Evolutionary conservation across 1,140 invertebrate genomes (phyloP), one percentile per base, ranked within the genome.

Genomic region (Zaprionus ornatus): DNA sequence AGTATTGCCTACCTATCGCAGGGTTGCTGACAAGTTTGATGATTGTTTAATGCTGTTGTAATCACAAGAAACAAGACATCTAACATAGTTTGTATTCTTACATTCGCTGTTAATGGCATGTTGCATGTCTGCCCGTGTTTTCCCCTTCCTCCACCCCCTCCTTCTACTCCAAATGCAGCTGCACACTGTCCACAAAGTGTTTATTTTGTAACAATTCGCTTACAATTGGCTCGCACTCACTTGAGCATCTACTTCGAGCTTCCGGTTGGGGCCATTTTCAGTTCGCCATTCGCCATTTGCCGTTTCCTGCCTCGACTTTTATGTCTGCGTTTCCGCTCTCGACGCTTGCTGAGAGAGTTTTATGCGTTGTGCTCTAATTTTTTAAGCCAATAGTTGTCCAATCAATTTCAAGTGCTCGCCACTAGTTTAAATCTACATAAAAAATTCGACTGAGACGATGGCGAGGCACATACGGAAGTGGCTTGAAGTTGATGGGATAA

Each of bases 381-480:
- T 81, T 76, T 76, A 78, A 86, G 71, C 78, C 81, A 80, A 88
- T 88, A 88, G 69, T 90, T 88, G 69, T 90, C 80, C 85, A 90
- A 88, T 90, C 85, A 88, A 88, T 82, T 90, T 90, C 79, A 76
- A 85, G 85, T 77, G 72, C 54, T 79, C 55, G 72, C 79, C 78
- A 80, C 73, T 83, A 88, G 76, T 75, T 81, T 81, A 75, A 88
- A 90, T 90, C 84, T 88, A 84, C 84, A 88, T 88, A 90, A 88
- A 6, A 84, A 80, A 68, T 82, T 61, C 56, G 45, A 48, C 48
- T 52, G 45, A 48, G 40, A 37, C 29, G 52, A 56, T 45, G 37
- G 37, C 15, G 9, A 25, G 55, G 27, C 76, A 54, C 27, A 75
- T 66, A 55, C 74, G 40, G n/a, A 15, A 42, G n/a, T n/a, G 40